Percentiles rank a stretch among this genome's conserved stretches.
Conservation (phyloP, 2,888 invertebrate species). For the Drosophila siamana region DNA sequence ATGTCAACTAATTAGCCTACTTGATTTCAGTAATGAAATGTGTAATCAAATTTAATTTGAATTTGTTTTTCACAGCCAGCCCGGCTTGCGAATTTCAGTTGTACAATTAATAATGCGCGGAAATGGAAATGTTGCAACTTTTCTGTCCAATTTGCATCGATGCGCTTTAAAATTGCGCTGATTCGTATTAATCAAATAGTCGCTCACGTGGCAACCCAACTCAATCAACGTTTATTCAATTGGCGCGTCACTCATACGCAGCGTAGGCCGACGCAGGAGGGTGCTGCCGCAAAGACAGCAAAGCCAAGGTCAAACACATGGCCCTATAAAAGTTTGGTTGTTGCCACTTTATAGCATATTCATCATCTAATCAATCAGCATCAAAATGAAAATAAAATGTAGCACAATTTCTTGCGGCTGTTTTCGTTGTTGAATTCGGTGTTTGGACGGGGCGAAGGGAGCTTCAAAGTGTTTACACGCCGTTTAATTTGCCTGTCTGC, state of each 20-base stretch:
- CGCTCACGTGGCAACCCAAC: slow-evolving; percentile 35
- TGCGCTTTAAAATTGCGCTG: slow-evolving; percentile 16
- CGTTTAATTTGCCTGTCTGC: slow-evolving; percentile 79
- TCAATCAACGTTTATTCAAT: slow-evolving; percentile 63
- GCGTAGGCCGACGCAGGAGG: slow-evolving; percentile 7
- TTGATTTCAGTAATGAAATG: slow-evolving; percentile 1
- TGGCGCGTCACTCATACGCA: slow-evolving; percentile 55
- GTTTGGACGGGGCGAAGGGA: slow-evolving; percentile 16
- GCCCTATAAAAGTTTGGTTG: slow-evolving; percentile 12
- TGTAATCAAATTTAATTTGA: neutral
- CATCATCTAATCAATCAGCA: slow-evolving; percentile 71
- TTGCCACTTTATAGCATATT: slow-evolving; percentile 33
- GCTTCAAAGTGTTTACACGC: slow-evolving; percentile 78
- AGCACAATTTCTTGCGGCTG: slow-evolving; percentile 49
- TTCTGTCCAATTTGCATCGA: too few relatives aligned
- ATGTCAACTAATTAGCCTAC: slow-evolving; percentile 7
- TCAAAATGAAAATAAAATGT: slow-evolving; percentile 63
- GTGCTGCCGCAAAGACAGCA: slow-evolving; percentile 21
- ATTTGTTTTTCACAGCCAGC: neutral
- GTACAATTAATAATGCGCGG: neutral
- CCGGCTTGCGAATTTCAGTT: neutral
- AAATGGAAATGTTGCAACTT: too few relatives aligned
- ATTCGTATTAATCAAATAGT: slow-evolving; percentile 41
- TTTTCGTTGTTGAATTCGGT: slow-evolving; percentile 4
- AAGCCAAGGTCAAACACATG: slow-evolving; percentile 48